These are phyloP conservation scores for Centropus bengalensis DNA, from an alignment of 2,113 vertebrate genomes.

Conservation along the genomic window DNA sequence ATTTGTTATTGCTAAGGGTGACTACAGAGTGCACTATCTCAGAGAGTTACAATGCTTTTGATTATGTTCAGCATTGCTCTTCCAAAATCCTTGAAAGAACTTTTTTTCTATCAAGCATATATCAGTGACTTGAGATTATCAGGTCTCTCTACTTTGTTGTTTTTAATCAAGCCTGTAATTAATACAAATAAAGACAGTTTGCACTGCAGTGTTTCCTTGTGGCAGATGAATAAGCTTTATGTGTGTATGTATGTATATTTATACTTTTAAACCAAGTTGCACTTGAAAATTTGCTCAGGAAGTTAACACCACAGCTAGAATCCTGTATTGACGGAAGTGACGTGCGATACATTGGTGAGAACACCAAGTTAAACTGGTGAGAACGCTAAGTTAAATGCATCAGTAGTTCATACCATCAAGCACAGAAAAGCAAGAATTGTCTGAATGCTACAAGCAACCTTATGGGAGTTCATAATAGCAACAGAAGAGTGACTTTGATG, in stretches of 20 bases:
- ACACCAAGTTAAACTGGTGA: conserved; percentile 24
- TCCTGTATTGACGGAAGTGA: conserved; percentile 15
- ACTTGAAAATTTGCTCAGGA: conserved; percentile 42
- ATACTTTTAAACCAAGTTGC: conserved; percentile 19
- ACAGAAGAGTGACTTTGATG: conserved; percentile 55
- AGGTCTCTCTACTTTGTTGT: background rate
- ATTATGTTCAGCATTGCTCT: background rate
- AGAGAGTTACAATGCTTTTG: conserved; percentile 2
- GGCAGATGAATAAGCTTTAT: background rate
- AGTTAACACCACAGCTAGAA: conserved; percentile 32
- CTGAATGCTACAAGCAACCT: conserved; percentile 33
- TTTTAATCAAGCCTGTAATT: conserved; percentile 44
- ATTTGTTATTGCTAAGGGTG: background rate
- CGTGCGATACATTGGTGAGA: conserved; percentile 30
- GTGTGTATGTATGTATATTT: background rate
- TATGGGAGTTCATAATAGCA: conserved; percentile 34
- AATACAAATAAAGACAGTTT: conserved; percentile 53
- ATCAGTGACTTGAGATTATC: conserved; percentile 10
- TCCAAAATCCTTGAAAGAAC: conserved; percentile 25
- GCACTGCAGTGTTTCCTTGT: conserved; percentile 22
- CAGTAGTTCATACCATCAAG: conserved; percentile 61
- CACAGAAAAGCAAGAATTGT: conserved; percentile 38
- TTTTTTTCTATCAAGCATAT: background rate
- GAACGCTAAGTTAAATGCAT: conserved; percentile 9
- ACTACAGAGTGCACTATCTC: background rate